Evolutionary conservation across 2,888 invertebrate genomes (phyloP).

Genomic region (Apamea epomidion): DNA sequence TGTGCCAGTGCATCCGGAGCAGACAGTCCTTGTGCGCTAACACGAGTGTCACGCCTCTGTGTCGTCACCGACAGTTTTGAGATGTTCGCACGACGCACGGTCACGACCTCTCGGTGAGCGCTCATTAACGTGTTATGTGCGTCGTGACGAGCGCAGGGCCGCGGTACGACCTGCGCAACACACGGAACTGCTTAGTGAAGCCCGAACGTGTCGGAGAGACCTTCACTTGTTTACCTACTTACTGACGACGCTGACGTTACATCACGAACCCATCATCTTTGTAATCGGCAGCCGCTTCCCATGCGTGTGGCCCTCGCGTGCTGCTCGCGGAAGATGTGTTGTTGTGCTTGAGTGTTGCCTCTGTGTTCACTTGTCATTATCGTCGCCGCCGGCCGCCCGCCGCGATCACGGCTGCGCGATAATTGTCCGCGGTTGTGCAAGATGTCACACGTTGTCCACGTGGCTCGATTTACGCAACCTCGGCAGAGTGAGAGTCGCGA

Average conservation of each 20-base stretch:
- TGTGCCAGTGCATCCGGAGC: background rate
- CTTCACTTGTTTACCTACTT: slow-evolving; percentile 45
- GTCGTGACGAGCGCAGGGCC: slow-evolving; percentile 37
- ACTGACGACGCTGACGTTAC: slow-evolving; percentile 46
- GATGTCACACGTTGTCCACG: background rate
- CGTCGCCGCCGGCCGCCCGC: background rate
- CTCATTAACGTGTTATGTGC: slow-evolving; percentile 7
- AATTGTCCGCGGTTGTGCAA: slow-evolving; percentile 4
- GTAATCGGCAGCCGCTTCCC: background rate
- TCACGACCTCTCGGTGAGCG: slow-evolving; percentile 35
- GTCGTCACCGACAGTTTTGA: slow-evolving; percentile 21
- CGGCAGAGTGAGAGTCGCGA: background rate
- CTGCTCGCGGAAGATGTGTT: background rate
- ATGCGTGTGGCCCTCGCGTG: slow-evolving; percentile 3
- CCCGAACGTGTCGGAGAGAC: slow-evolving; percentile 31
- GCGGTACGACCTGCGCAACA: slow-evolving; percentile 39
- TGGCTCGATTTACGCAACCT: background rate
- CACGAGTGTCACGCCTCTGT: slow-evolving; percentile 6
- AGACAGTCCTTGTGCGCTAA: slow-evolving; percentile 7
- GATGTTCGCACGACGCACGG: slow-evolving; percentile 16
- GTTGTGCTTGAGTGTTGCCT: slow-evolving; percentile 2
- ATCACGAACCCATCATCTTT: slow-evolving; percentile 31
- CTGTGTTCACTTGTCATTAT: slow-evolving; percentile 1
- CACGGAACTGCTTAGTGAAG: slow-evolving; percentile 42
- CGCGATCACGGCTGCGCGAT: slow-evolving; percentile 3